Evolutionary conservation across 1,140 invertebrate genomes (phyloP).

Genomic region (Pogonomyrmex barbatus): DNA sequence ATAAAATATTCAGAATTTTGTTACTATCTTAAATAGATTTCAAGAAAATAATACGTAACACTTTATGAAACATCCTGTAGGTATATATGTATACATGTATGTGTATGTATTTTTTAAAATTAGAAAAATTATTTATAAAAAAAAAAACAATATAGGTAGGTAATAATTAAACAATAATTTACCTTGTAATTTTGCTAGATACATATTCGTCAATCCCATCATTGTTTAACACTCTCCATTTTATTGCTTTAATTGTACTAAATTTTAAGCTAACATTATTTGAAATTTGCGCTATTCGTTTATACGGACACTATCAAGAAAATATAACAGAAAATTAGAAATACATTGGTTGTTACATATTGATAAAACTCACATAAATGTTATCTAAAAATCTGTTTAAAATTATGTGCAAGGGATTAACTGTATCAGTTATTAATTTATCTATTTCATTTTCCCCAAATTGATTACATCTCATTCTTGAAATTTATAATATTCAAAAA

Average conservation of each 20-base stretch:
- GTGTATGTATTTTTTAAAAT: not conserved
- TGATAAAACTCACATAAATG: not conserved
- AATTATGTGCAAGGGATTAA: not conserved
- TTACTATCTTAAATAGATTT: too few species aligned
- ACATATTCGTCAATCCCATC: constrained; percentile 74
- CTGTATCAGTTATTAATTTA: not conserved
- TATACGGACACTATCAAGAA: constrained; percentile 85
- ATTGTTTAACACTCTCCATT: constrained; percentile 81
- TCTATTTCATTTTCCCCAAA: not conserved
- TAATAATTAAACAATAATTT: constrained; percentile 30
- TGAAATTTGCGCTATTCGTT: constrained; percentile 78
- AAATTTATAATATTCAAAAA: not conserved
- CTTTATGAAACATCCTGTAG: not conserved
- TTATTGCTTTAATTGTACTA: constrained; percentile 78
- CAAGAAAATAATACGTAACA: too few species aligned
- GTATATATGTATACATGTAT: not conserved
- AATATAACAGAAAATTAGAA: constrained; percentile 10
- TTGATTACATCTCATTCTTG: not conserved
- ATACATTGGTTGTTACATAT: not conserved
- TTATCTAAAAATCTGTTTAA: not conserved
- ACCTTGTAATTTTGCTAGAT: constrained; percentile 76
- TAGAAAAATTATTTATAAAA: constrained; percentile 5
- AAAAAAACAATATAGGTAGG: constrained; percentile 24
- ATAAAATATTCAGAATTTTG: too few species aligned
- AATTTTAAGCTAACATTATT: constrained; percentile 78